Percentiles rank a stretch among this genome's conserved stretches.
Evolutionary conservation across 2,113 vertebrate species (phyloP).

Genomic region (Orycteropus afer): DNA sequence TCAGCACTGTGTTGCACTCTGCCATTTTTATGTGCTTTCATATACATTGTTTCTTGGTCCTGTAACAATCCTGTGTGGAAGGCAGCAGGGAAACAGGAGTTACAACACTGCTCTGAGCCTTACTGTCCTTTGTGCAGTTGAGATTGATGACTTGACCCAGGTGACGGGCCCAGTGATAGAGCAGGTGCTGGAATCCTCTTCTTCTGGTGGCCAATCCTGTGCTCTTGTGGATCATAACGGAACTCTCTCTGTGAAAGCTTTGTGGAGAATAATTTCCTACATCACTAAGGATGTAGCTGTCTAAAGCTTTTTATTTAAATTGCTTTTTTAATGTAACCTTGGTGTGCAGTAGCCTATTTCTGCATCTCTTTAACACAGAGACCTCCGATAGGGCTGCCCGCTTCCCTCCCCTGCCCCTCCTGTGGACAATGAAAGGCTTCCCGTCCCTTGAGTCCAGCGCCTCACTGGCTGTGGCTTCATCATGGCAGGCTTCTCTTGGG

Average conservation of each 20-base stretch:
- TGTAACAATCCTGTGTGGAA: background rate
- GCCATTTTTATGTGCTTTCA: background rate
- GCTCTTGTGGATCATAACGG: background rate
- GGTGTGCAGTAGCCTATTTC: background rate
- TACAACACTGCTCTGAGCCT: background rate
- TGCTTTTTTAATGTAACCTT: background rate
- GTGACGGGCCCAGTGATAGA: background rate
- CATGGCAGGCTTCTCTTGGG: background rate
- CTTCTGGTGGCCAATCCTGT: too few species aligned
- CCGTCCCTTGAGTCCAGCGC: accelerated
- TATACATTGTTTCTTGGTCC: background rate
- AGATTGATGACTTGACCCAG: too few species aligned
- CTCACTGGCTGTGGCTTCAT: background rate
- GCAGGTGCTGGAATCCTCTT: too few species aligned
- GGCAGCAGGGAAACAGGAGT: background rate
- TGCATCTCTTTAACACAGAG: background rate
- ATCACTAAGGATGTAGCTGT: background rate
- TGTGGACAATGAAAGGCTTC: background rate
- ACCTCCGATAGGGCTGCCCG: background rate
- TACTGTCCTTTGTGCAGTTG: background rate
- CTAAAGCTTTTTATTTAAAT: background rate
- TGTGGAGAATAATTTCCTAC: background rate
- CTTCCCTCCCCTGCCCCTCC: background rate
- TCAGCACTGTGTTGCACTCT: background rate
- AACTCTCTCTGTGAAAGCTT: background rate